phyloP scores from a whole-genome alignment of 2,888 invertebrate species.

The Amphipoea lucens region DNA sequence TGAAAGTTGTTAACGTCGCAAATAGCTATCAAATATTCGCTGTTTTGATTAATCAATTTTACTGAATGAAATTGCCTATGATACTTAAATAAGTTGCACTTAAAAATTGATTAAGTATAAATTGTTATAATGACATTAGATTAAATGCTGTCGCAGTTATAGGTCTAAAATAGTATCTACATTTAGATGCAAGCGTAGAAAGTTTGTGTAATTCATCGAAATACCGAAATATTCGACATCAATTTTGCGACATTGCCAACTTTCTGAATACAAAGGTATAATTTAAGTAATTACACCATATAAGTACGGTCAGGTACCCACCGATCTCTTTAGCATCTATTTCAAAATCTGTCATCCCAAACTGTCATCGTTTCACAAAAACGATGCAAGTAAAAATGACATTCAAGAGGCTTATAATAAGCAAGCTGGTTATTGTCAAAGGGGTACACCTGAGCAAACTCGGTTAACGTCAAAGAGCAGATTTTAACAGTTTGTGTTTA shows the following conservation, averaged over 20 bases:
- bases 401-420: conserved; percentile 79
- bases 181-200: neutral
- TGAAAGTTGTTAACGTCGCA: neutral
- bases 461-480: conserved; percentile 83
- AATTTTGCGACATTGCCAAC: neutral
- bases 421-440: conserved; percentile 76
- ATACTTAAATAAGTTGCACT: neutral
- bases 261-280: conserved; percentile 1
- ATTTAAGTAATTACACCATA: conserved; percentile 36
- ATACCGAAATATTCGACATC: neutral
- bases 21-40: neutral
- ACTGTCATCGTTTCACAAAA: conserved; percentile 68
- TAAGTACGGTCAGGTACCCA: conserved; percentile 21
- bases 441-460: conserved; percentile 87
- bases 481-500: conserved; percentile 89
- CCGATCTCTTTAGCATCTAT: conserved; percentile 62
- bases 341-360: conserved; percentile 69
- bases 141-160: neutral
- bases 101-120: neutral
- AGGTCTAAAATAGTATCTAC: neutral
- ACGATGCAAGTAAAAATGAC: conserved; percentile 68
- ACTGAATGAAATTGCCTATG: neutral
- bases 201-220: neutral
- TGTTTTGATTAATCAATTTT: neutral
- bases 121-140: neutral